A percentile compares a stretch with the other conserved stretches of the same genome.
Conservation (phyloP, 1,140 invertebrate species). For the Cepaea nemoralis region DNA sequence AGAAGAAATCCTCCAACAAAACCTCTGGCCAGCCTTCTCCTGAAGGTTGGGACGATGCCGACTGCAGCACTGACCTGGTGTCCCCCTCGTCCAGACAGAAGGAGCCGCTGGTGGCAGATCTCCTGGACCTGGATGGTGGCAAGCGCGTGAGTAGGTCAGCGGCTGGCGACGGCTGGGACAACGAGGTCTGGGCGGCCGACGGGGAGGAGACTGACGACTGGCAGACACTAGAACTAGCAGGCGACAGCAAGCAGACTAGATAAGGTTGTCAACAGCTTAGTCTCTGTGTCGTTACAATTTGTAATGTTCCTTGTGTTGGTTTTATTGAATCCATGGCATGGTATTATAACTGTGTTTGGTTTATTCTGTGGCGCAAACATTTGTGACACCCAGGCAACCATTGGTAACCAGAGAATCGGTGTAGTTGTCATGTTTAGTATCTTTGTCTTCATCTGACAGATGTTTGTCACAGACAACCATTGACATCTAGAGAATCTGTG, state of each 20-base stretch:
- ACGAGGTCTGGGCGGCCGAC: constrained; percentile 64
- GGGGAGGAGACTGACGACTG: constrained; percentile 62
- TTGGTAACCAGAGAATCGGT: too few relatives aligned
- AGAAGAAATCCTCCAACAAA: constrained; percentile 50
- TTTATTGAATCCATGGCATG: background rate
- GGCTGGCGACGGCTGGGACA: constrained; percentile 61
- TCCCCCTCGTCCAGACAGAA: constrained; percentile 57
- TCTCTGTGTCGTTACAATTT: background rate
- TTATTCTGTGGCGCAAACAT: too few relatives aligned
- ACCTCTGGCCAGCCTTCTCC: constrained; percentile 48
- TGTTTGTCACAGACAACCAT: too few relatives aligned
- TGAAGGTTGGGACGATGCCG: constrained; percentile 60
- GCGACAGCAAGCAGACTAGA: constrained; percentile 44
- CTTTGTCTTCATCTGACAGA: too few relatives aligned
- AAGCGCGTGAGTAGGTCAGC: constrained; percentile 16
- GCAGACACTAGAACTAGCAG: constrained; percentile 62
- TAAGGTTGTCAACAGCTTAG: constrained; percentile 18
- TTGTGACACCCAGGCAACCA: too few relatives aligned
- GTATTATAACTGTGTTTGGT: background rate
- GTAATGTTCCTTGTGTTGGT: background rate
- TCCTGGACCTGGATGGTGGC: constrained; percentile 62
- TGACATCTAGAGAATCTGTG: too few relatives aligned
- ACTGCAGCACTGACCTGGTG: constrained; percentile 60
- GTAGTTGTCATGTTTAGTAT: too few relatives aligned
- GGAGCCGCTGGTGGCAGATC: constrained; percentile 64